A percentile compares a stretch with the other conserved stretches of the same genome.
Conservation (phyloP, 2,888 invertebrate genomes). For the Drosophila robusta region DNA sequence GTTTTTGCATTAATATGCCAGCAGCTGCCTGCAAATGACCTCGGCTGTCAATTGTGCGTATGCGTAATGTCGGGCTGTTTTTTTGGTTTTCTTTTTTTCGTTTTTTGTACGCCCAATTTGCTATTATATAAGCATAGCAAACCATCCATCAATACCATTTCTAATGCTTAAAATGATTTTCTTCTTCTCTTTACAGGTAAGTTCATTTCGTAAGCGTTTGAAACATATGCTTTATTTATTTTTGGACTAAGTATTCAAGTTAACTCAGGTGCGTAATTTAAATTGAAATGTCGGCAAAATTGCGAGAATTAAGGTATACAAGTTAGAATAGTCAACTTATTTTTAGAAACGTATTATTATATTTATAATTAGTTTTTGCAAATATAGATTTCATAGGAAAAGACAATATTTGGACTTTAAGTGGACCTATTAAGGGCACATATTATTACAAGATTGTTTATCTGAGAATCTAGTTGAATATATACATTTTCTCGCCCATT, state of each 20-base stretch:
- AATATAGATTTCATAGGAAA: too few species aligned
- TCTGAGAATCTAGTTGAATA: too few species aligned
- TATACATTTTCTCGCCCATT: too few species aligned
- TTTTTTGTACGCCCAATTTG: conserved; percentile 16
- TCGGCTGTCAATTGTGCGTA: conserved; percentile 62
- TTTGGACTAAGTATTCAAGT: not conserved
- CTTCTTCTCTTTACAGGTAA: conserved; percentile 46
- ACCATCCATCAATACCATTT: conserved; percentile 18
- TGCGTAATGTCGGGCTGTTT: conserved; percentile 26
- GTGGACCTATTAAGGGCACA: too few species aligned
- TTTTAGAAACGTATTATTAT: not conserved
- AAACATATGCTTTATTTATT: not conserved
- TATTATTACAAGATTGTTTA: too few species aligned
- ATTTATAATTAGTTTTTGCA: not conserved
- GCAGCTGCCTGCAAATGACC: conserved; percentile 54
- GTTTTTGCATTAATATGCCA: conserved; percentile 67
- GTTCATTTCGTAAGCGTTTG: conserved; percentile 12
- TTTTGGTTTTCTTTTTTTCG: not conserved
- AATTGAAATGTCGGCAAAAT: not conserved
- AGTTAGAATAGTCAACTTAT: not conserved
- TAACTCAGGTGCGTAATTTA: conserved; percentile 26
- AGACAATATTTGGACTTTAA: too few species aligned
- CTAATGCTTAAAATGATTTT: conserved; percentile 7
- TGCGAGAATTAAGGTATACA: not conserved
- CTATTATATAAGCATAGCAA: conserved; percentile 17